Evolutionary conservation across 2,888 invertebrate species (phyloP).

Genomic region (Tetragnatha montana): DNA sequence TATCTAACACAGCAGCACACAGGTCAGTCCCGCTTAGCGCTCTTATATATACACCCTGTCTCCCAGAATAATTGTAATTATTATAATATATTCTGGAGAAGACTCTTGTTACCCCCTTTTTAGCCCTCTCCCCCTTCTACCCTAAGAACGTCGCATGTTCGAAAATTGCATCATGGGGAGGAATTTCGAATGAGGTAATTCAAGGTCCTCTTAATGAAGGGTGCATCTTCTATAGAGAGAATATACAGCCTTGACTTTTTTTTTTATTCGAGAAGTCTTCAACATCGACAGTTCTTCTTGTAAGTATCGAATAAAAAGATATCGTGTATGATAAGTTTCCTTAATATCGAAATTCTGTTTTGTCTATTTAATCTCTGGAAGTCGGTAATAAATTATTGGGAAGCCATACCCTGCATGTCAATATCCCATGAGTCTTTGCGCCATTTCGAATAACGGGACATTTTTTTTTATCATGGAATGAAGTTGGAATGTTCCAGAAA

Average conservation of each 20-base stretch:
- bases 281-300: not conserved
- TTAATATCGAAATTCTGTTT: not conserved
- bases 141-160: not conserved
- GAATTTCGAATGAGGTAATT: not conserved
- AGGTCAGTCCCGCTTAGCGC: not conserved
- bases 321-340: not conserved
- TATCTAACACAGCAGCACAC: conserved; percentile 4
- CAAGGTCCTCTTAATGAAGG: conserved; percentile 26
- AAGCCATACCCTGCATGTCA: not conserved
- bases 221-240: conserved; percentile 8
- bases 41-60: conserved; percentile 32
- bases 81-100: not conserved
- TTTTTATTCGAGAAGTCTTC: not conserved
- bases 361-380: not conserved
- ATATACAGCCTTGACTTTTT: conserved; percentile 36
- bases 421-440: not conserved
- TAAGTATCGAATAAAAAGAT: not conserved
- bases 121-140: not conserved
- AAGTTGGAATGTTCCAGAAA: too few species aligned
- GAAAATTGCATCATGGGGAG: not conserved
- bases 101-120: not conserved
- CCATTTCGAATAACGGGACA: not conserved
- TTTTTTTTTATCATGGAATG: not conserved
- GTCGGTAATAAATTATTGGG: not conserved
- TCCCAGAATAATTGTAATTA: not conserved